These are phyloP conservation scores for Phasia obesa DNA, from an alignment of 2,888 invertebrate genomes.

Conservation along the genomic window DNA sequence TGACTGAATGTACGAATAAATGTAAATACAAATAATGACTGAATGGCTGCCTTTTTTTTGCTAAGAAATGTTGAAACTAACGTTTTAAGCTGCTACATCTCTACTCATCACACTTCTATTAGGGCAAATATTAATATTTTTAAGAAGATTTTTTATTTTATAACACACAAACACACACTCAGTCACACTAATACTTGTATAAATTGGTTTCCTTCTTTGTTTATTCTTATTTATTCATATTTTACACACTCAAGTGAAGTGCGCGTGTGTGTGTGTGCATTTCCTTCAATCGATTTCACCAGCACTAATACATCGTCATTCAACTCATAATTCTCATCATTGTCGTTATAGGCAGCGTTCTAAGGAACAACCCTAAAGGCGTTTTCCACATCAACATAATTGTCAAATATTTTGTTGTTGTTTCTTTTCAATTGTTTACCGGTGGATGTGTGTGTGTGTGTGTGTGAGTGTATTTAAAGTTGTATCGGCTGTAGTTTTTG, in stretches of 20 bases:
- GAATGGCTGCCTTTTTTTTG: slow-evolving; percentile 10
- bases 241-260: slow-evolving; percentile 22
- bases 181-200: background rate
- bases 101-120: slow-evolving; percentile 68
- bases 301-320: slow-evolving; percentile 37
- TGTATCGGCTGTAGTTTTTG: background rate
- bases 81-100: slow-evolving; percentile 48
- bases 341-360: slow-evolving; percentile 48
- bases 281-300: slow-evolving; percentile 26
- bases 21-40: slow-evolving; percentile 3
- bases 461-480: background rate
- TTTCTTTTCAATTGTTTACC: slow-evolving; percentile 46
- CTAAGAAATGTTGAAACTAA: slow-evolving; percentile 16
- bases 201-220: slow-evolving; percentile 16
- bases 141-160: slow-evolving; percentile 27
- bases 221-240: slow-evolving; percentile 40
- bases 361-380: slow-evolving; percentile 65
- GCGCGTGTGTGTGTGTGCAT: background rate
- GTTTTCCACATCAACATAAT: slow-evolving; percentile 62
- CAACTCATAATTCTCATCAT: slow-evolving; percentile 27
- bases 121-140: slow-evolving; percentile 55
- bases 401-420: slow-evolving; percentile 61
- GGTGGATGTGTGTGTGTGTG: slow-evolving; percentile 10
- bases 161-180: slow-evolving; percentile 6
- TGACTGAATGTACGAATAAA: slow-evolving; percentile 5